A percentile compares a stretch with the other conserved stretches of the same genome.
These are phyloP conservation scores for Orgyia antiqua DNA, from an alignment of 2,888 invertebrate genomes.

Conservation along the genomic window DNA sequence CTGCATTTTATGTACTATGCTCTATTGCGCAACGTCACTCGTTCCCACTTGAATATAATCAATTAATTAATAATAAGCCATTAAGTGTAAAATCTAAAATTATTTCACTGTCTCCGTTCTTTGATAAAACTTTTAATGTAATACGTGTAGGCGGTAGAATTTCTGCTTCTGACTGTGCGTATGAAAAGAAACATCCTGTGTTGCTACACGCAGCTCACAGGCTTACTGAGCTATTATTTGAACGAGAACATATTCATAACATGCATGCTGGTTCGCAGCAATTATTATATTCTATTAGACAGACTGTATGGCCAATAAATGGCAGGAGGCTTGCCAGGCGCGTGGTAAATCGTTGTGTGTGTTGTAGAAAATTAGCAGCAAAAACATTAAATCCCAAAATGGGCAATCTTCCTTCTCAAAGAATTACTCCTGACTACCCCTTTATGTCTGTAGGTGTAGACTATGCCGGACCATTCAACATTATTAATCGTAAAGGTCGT, in stretches of 20 bases:
- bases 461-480: not conserved
- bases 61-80: slow-evolving; percentile 10
- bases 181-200: not conserved
- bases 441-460: not conserved
- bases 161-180: slow-evolving; percentile 4
- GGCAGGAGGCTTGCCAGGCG: not conserved
- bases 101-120: slow-evolving; percentile 15
- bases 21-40: slow-evolving; percentile 5
- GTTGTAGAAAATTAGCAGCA: not conserved
- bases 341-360: not conserved
- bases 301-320: slow-evolving; percentile 3
- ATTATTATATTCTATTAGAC: slow-evolving; percentile 4
- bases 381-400: not conserved
- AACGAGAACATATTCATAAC: not conserved
- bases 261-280: slow-evolving; percentile 5
- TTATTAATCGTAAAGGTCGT: no score
- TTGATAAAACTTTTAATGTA: slow-evolving; percentile 6
- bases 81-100: slow-evolving; percentile 12
- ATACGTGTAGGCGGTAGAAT: slow-evolving; percentile 14
- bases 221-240: not conserved
- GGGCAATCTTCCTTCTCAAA: not conserved
- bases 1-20: not conserved
- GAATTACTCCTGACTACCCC: not conserved
- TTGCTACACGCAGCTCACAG: not conserved
- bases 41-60: slow-evolving; percentile 12